These are phyloP conservation scores for Strigamia crassipes DNA, from an alignment of 2,888 invertebrate species.

Conservation along the genomic window DNA sequence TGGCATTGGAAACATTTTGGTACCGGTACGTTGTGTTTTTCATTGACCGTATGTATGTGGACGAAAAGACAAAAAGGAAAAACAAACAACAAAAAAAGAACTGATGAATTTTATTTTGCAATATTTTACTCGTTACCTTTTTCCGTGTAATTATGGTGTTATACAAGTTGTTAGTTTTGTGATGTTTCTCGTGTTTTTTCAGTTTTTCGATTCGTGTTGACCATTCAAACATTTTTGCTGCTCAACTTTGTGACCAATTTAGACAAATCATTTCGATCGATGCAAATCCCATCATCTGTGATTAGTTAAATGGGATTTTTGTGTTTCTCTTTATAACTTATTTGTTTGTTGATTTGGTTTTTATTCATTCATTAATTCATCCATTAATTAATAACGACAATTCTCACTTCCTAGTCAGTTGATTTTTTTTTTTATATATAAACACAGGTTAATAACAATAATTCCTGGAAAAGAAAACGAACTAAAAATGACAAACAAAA, in stretches of 20 bases:
- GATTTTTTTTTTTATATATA: not conserved
- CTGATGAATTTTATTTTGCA: not conserved
- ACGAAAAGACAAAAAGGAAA: not conserved
- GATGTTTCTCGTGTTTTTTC: not conserved
- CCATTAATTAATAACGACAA: not conserved
- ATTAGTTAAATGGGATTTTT: constrained; percentile 10
- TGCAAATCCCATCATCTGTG: constrained; percentile 1
- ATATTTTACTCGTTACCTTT: constrained; percentile 3
- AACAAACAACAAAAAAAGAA: no score
- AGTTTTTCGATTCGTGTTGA: not conserved
- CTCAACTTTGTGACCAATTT: constrained; percentile 13
- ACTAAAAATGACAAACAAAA: not conserved
- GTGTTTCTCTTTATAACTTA: not conserved
- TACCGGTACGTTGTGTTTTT: not conserved
- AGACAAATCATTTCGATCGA: not conserved
- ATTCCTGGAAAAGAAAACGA: not conserved
- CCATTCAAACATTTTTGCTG: not conserved
- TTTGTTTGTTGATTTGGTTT: not conserved
- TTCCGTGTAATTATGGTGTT: not conserved
- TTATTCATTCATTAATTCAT: not conserved
- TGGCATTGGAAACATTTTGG: not conserved
- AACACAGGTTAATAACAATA: not conserved
- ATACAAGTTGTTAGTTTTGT: not conserved
- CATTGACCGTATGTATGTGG: not conserved
- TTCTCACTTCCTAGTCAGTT: constrained; percentile 5